Evolutionary conservation across 2,888 invertebrate genomes (phyloP).

Genomic region (Kryphioiulus occultus): DNA sequence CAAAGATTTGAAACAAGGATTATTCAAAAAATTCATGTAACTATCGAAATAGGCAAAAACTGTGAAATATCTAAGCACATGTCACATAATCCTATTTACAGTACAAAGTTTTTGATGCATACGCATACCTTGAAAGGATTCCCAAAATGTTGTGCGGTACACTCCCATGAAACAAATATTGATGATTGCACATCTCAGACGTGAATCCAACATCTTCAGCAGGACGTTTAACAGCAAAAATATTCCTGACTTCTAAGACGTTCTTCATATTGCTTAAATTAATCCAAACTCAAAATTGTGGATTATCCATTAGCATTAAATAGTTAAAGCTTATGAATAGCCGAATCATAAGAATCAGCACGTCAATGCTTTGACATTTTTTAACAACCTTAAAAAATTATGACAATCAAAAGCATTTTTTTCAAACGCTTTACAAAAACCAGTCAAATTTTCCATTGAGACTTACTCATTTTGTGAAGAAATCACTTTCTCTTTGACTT

Average conservation of each 20-base stretch:
- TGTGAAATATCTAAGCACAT: no score
- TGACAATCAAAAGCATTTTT: no score
- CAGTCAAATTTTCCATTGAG: neutral
- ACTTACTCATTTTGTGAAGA: neutral
- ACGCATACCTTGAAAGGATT: conserved; percentile 51
- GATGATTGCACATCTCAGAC: conserved; percentile 10
- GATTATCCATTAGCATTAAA: no score
- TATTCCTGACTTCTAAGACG: neutral
- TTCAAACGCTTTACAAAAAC: neutral
- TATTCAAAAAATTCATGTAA: no score
- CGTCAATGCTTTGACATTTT: no score
- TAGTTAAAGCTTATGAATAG: no score
- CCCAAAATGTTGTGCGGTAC: conserved; percentile 43
- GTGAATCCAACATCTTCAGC: conserved; percentile 45
- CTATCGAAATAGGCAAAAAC: neutral
- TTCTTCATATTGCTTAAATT: neutral
- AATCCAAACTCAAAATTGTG: neutral
- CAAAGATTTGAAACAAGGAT: no score
- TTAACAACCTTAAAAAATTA: no score
- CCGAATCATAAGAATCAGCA: no score
- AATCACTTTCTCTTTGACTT: conserved; percentile 24
- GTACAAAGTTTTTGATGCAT: no score
- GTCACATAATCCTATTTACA: no score
- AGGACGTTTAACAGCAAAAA: conserved; percentile 45
- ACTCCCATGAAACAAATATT: conserved; percentile 47